Percentiles rank a stretch among this genome's conserved stretches.
Conservation (phyloP, 2,888 invertebrate genomes). For the Tupiocoris notatus region DNA sequence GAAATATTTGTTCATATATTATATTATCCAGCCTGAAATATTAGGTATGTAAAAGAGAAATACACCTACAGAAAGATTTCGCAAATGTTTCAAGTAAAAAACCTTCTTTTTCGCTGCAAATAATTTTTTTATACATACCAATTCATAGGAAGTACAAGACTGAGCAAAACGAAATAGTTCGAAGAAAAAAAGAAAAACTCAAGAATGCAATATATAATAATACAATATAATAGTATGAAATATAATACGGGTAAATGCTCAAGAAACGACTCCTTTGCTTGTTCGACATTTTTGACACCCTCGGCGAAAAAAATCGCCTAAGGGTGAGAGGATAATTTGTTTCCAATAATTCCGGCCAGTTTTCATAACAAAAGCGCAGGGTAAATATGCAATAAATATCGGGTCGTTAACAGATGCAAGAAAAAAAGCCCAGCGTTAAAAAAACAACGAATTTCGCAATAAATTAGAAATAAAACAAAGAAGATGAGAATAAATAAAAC, state of each 20-base stretch:
- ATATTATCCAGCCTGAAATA: slow-evolving; percentile 41
- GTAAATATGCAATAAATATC: background rate
- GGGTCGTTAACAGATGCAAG: background rate
- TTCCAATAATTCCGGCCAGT: no score
- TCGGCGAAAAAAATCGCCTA: no score
- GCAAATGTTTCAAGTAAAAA: slow-evolving; percentile 45
- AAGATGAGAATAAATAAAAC: background rate
- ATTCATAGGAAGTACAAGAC: slow-evolving; percentile 45
- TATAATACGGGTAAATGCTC: slow-evolving; percentile 47
- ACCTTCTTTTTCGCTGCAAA: slow-evolving; percentile 19
- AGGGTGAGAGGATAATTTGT: no score
- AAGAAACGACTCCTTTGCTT: slow-evolving; percentile 45
- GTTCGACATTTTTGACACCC: background rate
- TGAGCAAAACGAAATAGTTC: slow-evolving; percentile 44
- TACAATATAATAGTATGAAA: slow-evolving; percentile 42
- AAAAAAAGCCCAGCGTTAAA: slow-evolving; percentile 2
- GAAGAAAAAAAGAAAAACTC: slow-evolving; percentile 41
- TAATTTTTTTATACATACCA: slow-evolving; percentile 40
- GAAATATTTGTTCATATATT: slow-evolving; percentile 16
- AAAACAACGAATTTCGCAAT: slow-evolving; percentile 14
- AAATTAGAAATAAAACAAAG: slow-evolving; percentile 30
- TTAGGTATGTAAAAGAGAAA: slow-evolving; percentile 42
- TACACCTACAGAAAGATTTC: slow-evolving; percentile 46
- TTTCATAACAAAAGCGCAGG: background rate
- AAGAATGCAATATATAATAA: slow-evolving; percentile 32